These are phyloP conservation scores for Isaurus tuberculatus DNA, from an alignment of 92 coral and sea anemone genomes.

Conservation along the genomic window DNA sequence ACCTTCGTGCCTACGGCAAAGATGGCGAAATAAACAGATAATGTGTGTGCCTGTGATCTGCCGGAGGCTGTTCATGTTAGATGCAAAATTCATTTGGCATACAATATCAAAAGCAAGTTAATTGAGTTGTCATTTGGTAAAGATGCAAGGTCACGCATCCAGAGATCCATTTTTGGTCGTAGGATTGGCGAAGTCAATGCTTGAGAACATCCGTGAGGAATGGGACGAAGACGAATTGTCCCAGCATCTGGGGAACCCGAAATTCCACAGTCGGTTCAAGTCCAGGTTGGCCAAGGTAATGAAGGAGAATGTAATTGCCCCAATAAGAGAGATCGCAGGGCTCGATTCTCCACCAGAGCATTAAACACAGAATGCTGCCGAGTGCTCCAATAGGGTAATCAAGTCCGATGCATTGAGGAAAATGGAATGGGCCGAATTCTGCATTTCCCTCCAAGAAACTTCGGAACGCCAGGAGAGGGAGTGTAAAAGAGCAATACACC, in stretches of 20 bases:
- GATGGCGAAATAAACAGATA: slow-evolving; percentile 62
- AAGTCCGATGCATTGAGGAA: slow-evolving; percentile 51
- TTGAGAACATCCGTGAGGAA: background rate
- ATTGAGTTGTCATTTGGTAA: background rate
- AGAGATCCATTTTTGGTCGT: background rate
- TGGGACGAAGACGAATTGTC: background rate
- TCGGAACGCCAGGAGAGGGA: slow-evolving; percentile 52
- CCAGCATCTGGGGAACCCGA: background rate
- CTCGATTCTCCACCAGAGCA: slow-evolving; percentile 59
- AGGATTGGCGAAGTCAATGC: background rate
- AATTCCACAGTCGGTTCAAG: background rate
- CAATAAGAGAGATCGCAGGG: slow-evolving; percentile 57
- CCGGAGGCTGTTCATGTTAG: slow-evolving; percentile 58
- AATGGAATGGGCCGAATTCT: slow-evolving; percentile 66
- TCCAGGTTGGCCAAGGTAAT: background rate
- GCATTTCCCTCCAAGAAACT: slow-evolving; percentile 37
- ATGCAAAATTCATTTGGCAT: slow-evolving; percentile 54
- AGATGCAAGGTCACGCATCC: background rate
- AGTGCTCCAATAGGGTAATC: slow-evolving; percentile 39
- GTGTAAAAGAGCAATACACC: slow-evolving; percentile 50
- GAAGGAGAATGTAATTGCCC: slow-evolving; percentile 35
- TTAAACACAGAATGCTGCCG: slow-evolving; percentile 58
- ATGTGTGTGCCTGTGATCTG: slow-evolving; percentile 62
- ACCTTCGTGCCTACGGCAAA: slow-evolving; percentile 57
- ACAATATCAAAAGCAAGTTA: background rate